Percentiles rank a stretch among this genome's conserved stretches.
Evolutionary conservation across 1,140 invertebrate species (phyloP).

Genomic region (Diachasmimorpha longicaudata): DNA sequence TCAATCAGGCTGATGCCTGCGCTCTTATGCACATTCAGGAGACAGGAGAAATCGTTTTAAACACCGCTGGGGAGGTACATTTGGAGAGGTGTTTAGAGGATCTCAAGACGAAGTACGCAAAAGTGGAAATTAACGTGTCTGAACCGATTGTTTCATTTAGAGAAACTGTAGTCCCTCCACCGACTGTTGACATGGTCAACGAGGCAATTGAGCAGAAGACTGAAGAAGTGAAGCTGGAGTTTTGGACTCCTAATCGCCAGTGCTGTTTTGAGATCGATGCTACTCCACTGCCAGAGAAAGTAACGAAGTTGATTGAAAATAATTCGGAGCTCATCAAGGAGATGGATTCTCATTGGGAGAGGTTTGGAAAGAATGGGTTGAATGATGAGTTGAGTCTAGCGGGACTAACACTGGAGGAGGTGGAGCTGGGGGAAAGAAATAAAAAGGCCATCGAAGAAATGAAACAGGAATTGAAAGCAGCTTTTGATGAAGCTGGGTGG

Average conservation of each 20-base stretch:
- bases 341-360: conserved; percentile 57
- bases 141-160: conserved; percentile 95
- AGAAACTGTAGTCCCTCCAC: conserved; percentile 88
- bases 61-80: conserved; percentile 97
- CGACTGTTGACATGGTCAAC: conserved; percentile 88
- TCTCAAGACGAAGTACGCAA: conserved; percentile 81
- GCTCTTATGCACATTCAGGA: conserved; percentile 90
- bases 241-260: conserved; percentile 75
- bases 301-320: conserved; percentile 74
- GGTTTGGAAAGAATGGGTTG: conserved; percentile 38
- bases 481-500: conserved; percentile 67
- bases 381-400: conserved; percentile 30
- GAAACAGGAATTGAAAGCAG: conserved; percentile 69
- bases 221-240: conserved; percentile 64
- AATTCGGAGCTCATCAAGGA: conserved; percentile 68
- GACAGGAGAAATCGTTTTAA: conserved; percentile 94
- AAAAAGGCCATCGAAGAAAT: conserved; percentile 68
- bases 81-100: conserved; percentile 93
- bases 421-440: conserved; percentile 60
- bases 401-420: conserved; percentile 38
- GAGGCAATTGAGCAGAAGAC: conserved; percentile 75
- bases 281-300: conserved; percentile 76
- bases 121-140: conserved; percentile 88
- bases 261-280: conserved; percentile 80
- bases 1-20: conserved; percentile 94